Conservation (phyloP, 2,888 invertebrate species). For the Meta bourneti region DNA sequence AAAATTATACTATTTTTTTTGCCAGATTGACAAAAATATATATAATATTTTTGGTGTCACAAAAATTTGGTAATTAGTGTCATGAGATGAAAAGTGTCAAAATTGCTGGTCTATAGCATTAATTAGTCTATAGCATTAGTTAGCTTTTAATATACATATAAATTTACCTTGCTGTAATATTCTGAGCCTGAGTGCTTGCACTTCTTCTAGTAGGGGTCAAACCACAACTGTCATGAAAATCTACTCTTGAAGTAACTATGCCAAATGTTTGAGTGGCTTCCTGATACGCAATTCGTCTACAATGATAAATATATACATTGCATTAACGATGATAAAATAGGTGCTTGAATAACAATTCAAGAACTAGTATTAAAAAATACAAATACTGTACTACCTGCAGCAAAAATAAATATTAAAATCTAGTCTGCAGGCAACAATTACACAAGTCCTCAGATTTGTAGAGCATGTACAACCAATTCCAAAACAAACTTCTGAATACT, state of each 20-base stretch:
- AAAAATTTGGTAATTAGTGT: too few relatives aligned
- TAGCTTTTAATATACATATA: not conserved
- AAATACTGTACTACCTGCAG: not conserved
- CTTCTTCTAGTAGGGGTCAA: slow-evolving; percentile 86
- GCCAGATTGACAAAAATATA: too few relatives aligned
- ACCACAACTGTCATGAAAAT: slow-evolving; percentile 90
- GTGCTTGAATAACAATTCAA: not conserved
- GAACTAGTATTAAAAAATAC: not conserved
- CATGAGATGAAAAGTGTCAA: too few relatives aligned
- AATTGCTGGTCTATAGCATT: too few relatives aligned
- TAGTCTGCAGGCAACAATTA: not conserved
- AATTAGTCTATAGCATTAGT: too few relatives aligned
- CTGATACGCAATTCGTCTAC: slow-evolving; percentile 94
- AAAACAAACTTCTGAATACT: too few relatives aligned
- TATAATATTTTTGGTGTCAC: too few relatives aligned
- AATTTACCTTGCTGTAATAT: slow-evolving; percentile 81
- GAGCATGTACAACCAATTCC: too few relatives aligned
- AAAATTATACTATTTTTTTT: too few relatives aligned
- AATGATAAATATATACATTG: not conserved
- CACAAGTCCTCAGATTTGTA: too few relatives aligned
- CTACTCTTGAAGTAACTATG: slow-evolving; percentile 93
- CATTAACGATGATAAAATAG: not conserved
- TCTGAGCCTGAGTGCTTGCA: slow-evolving; percentile 89
- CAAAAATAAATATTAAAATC: not conserved
- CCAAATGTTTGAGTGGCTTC: slow-evolving; percentile 96